These are phyloP conservation scores for Trachymyrmex cornetzi DNA, from an alignment of 1,140 invertebrate species.

Conservation along the genomic window DNA sequence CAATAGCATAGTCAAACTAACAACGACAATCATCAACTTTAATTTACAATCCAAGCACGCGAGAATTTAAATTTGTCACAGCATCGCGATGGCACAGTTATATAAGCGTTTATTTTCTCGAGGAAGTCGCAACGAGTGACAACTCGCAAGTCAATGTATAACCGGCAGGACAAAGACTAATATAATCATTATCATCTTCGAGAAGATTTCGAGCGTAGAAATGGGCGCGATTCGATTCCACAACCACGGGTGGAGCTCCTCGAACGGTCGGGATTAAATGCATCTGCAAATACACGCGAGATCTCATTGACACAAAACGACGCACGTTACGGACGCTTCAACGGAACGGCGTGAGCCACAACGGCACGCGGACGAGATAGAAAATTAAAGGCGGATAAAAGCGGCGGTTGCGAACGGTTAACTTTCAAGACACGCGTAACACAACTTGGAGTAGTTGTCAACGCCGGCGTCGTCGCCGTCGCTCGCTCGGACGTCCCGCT, in stretches of 20 bases:
- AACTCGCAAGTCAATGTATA: not conserved
- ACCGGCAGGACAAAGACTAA: not conserved
- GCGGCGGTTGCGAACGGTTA: too few relatives aligned
- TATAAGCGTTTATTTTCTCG: slow-evolving; percentile 10
- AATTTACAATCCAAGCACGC: not conserved
- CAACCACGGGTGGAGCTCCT: slow-evolving; percentile 1
- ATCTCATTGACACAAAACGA: too few relatives aligned
- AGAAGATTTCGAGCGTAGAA: not conserved
- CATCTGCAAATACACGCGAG: not conserved
- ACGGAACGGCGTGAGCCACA: too few relatives aligned
- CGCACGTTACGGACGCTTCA: not conserved
- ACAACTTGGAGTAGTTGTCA: not conserved
- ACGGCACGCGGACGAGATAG: not conserved
- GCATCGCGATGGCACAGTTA: slow-evolving; percentile 1
- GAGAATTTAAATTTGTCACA: slow-evolving; percentile 25
- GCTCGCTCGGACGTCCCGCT: too few relatives aligned
- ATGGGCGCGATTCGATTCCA: not conserved
- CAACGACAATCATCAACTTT: not conserved
- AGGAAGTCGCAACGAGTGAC: not conserved
- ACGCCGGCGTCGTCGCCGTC: not conserved
- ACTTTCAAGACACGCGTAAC: not conserved
- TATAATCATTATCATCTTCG: not conserved
- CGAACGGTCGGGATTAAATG: not conserved
- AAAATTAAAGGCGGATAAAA: not conserved
- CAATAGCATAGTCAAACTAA: not conserved